Evolutionary conservation across 2,113 vertebrate genomes (phyloP), one percentile per base, ranked within the genome.

Genomic region (Bos indicus): DNA sequence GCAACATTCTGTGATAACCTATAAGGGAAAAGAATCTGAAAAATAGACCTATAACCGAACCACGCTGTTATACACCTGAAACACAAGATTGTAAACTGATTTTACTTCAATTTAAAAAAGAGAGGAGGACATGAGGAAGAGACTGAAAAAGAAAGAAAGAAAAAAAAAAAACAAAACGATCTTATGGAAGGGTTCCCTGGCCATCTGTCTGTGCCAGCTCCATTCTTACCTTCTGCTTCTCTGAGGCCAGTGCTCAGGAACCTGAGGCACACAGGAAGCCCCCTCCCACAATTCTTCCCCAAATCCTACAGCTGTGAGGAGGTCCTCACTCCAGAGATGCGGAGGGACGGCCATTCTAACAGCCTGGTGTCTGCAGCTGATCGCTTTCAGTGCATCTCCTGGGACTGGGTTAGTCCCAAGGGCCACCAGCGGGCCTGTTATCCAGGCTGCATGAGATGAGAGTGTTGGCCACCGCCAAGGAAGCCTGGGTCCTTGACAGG

Each of bases 391-490:
- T 6, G 15, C 2, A 7, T 19, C 26, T 84, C 62, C 13, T 15
- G 33, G 57, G 87, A 16, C 52, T 2, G 0, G 21, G 5, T 21
- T n/a, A 10, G 57, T 46, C 46, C 74, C 16, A 2, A 78, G 56
- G 56, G 17, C 87, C 14, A 40, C 36, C 16, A 11, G 54, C 14
- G 10, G 14, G 40, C 52, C 67, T 7, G 3, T 28, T 40, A 23
- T 3, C 9, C 19, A 13, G 10, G 25, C 54, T 30, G 23, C 1
- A 15, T 3, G 1, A 36, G 7, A 9, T 11, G 7, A 28, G 26
- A 21, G 48, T 19, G 12, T n/a, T 21, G 13, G 48, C 54, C n/a
- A 56, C 48, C 0, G 14, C 26, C 6, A 0, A 51, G 33, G 92
- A 52, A 52, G 21, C 54, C 33, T 30, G 10, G 56, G 81, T 23